Evolutionary conservation across 2,113 vertebrate species (phyloP).

Genomic region (Corvus hawaiiensis): DNA sequence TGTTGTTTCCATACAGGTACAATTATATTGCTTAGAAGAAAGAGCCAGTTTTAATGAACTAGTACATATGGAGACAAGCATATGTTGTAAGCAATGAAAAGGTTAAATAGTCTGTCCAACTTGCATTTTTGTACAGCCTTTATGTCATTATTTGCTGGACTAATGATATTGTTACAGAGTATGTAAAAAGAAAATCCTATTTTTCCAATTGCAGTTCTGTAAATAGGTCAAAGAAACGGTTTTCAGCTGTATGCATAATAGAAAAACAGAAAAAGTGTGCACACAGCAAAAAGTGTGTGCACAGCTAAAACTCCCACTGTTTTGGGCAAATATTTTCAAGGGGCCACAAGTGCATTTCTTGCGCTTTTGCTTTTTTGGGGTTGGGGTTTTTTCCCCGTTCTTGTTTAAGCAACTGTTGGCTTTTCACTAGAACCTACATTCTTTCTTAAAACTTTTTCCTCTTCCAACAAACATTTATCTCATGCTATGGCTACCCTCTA

Average conservation of each 20-base stretch:
- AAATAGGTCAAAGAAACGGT: background rate
- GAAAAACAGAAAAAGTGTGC: background rate
- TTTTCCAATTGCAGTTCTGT: background rate
- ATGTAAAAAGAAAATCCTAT: background rate
- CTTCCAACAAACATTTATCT: background rate
- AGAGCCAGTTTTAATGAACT: background rate
- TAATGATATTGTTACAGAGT: background rate
- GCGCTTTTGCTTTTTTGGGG: accelerated
- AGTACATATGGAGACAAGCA: background rate
- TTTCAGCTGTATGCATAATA: background rate
- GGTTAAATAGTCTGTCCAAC: background rate
- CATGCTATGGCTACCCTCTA: background rate
- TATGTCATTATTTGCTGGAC: background rate
- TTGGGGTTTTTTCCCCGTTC: background rate
- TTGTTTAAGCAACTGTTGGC: background rate
- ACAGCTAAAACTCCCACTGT: background rate
- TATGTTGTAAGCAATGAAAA: background rate
- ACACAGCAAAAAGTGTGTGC: background rate
- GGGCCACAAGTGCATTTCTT: accelerated
- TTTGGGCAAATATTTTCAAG: background rate
- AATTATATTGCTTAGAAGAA: background rate
- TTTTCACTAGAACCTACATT: background rate
- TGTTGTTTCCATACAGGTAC: background rate
- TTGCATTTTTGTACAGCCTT: background rate
- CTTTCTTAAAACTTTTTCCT: background rate